Evolutionary conservation across 2,113 vertebrate genomes (phyloP).

Genomic region (Gymnobelideus leadbeateri): DNA sequence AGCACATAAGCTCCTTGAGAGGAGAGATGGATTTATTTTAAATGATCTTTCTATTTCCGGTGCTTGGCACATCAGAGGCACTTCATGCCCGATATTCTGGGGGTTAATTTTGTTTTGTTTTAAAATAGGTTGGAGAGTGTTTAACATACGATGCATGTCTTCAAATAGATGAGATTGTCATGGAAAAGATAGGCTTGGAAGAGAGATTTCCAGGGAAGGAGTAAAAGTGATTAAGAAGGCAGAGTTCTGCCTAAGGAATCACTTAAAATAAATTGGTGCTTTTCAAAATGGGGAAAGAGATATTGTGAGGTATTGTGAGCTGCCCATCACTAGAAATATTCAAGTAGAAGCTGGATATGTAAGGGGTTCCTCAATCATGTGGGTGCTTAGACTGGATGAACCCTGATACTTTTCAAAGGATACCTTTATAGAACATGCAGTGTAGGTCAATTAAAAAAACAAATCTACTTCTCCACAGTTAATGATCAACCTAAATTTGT

Average conservation of each 20-base stretch:
- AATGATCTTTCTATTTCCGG: not conserved
- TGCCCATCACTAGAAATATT: conserved; percentile 66
- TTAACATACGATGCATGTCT: not conserved
- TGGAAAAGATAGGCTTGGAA: conserved; percentile 22
- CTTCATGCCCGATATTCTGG: not conserved
- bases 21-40: not conserved
- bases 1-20: not conserved
- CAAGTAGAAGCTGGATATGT: conserved; percentile 65
- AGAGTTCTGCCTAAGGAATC: conserved; percentile 73
- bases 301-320: conserved; percentile 71
- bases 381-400: conserved; percentile 76
- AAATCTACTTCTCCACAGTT: conserved; percentile 68
- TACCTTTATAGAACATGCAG: conserved; percentile 76
- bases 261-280: conserved; percentile 68
- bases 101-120: not conserved
- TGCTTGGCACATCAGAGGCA: not conserved
- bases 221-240: conserved; percentile 56
- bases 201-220: conserved; percentile 48
- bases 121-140: not conserved
- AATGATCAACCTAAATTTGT: conserved; percentile 68
- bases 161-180: not conserved
- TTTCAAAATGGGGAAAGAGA: conserved; percentile 70
- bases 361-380: conserved; percentile 70
- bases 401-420: conserved; percentile 78
- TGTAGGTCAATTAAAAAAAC: conserved; percentile 73